Conservation (phyloP, 2,797 vertebrate genomes). For the Schizopygopsis malacanthus region DNA sequence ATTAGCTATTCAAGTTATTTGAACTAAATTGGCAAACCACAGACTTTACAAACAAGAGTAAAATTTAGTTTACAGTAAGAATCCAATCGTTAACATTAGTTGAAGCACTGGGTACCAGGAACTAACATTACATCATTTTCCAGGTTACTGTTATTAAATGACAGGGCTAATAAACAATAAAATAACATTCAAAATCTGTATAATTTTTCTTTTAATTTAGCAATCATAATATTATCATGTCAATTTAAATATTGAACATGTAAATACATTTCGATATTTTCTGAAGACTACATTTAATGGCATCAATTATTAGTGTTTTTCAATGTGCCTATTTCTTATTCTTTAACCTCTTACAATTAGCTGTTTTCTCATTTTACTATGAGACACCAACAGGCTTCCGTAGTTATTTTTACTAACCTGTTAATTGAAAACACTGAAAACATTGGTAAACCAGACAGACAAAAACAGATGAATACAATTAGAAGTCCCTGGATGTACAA, state of each 20-base stretch:
- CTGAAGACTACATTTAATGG: background rate
- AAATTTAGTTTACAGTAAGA: background rate
- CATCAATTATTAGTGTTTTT: background rate
- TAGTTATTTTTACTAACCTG: background rate
- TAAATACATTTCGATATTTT: background rate
- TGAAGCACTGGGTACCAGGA: background rate
- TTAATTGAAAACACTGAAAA: constrained; percentile 19
- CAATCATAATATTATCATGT: background rate
- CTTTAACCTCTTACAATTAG: background rate
- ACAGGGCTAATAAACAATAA: background rate
- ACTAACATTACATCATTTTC: background rate
- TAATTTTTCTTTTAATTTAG: background rate
- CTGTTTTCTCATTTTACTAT: background rate
- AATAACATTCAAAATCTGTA: background rate
- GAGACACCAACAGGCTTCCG: background rate
- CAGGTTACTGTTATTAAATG: background rate
- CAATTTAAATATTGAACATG: background rate
- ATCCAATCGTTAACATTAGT: background rate
- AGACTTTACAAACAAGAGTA: background rate
- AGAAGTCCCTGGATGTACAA: constrained; percentile 29
- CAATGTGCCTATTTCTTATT: background rate
- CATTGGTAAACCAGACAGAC: constrained; percentile 9
- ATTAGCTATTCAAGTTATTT: background rate
- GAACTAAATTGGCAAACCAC: background rate
- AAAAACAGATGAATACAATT: constrained; percentile 46